Conservation (phyloP, 2,888 invertebrate genomes). For the Eubasilissa splendida region DNA sequence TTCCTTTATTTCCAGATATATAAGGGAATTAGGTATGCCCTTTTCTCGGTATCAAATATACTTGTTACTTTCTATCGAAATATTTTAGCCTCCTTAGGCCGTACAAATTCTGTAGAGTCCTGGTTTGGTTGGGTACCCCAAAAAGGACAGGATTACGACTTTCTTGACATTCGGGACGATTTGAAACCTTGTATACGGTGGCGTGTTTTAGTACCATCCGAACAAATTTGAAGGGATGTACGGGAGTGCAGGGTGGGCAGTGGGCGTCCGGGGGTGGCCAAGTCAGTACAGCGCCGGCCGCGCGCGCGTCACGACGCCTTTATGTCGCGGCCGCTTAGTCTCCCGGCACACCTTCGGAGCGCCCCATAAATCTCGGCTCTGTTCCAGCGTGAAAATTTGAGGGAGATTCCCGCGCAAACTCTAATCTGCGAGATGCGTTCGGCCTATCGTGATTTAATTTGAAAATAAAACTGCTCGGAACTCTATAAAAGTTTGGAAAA, state of each 20-base stretch:
- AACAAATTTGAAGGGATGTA: slow-evolving; percentile 12
- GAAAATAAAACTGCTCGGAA: background rate
- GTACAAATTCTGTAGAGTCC: background rate
- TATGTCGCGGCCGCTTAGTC: slow-evolving; percentile 60
- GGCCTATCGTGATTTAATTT: slow-evolving; percentile 13
- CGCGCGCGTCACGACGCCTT: slow-evolving; percentile 64
- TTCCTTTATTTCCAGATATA: background rate
- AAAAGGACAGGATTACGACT: background rate
- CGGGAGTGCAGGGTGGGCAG: slow-evolving; percentile 37
- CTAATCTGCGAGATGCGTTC: slow-evolving; percentile 7
- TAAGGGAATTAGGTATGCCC: background rate
- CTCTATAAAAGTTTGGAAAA: slow-evolving; percentile 12
- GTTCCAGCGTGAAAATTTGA: background rate
- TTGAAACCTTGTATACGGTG: slow-evolving; percentile 7
- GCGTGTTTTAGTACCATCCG: slow-evolving; percentile 18
- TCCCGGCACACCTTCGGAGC: slow-evolving; percentile 23
- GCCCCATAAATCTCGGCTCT: slow-evolving; percentile 14
- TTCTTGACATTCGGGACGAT: background rate
- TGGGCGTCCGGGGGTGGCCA: slow-evolving; percentile 2
- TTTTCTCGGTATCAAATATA: background rate
- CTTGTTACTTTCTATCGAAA: slow-evolving; percentile 15
- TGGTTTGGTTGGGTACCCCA: background rate
- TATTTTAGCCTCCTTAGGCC: background rate
- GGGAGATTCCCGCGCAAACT: slow-evolving; percentile 16
- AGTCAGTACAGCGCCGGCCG: slow-evolving; percentile 57